These are phyloP conservation scores for Phenganax stokvisi DNA, from an alignment of 92 coral and sea anemone genomes.

Conservation along the genomic window DNA sequence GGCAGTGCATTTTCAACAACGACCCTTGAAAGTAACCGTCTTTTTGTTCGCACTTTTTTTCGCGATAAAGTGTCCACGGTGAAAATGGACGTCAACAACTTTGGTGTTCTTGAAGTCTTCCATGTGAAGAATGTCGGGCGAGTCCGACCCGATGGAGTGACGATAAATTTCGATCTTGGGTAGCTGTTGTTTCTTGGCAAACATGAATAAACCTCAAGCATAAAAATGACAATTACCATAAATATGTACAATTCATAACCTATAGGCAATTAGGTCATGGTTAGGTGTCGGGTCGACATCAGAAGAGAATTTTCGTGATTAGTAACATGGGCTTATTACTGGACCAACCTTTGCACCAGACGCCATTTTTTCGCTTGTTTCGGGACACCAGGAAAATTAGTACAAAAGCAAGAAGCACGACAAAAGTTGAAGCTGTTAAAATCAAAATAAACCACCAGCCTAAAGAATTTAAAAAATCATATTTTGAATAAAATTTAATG, in stretches of 20 bases:
- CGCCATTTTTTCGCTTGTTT: conserved; percentile 21
- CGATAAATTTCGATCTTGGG: conserved; percentile 80
- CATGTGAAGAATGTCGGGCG: conserved; percentile 87
- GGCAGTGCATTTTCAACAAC: not conserved
- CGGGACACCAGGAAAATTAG: conserved; percentile 10
- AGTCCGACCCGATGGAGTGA: conserved; percentile 77
- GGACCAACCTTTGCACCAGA: conserved; percentile 29
- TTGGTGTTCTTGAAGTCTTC: conserved; percentile 68
- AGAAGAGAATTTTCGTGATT: no score
- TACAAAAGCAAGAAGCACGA: not conserved
- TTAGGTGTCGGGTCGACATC: no score
- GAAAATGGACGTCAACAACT: conserved; percentile 40
- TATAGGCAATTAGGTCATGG: no score
- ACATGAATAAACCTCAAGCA: not conserved
- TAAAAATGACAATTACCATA: no score
- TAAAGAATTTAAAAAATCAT: not conserved
- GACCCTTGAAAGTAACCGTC: conserved; percentile 28
- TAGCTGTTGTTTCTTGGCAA: not conserved
- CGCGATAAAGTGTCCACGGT: conserved; percentile 27
- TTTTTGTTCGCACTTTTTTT: conserved; percentile 14
- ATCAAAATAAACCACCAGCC: conserved; percentile 16
- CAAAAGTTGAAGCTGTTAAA: conserved; percentile 18
- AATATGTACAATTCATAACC: no score
- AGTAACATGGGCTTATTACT: not conserved
- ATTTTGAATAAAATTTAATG: no score